Evolutionary conservation across 2,797 vertebrate species (phyloP), one percentile per base, ranked within the genome.

Genomic region (Florisuga fusca): DNA sequence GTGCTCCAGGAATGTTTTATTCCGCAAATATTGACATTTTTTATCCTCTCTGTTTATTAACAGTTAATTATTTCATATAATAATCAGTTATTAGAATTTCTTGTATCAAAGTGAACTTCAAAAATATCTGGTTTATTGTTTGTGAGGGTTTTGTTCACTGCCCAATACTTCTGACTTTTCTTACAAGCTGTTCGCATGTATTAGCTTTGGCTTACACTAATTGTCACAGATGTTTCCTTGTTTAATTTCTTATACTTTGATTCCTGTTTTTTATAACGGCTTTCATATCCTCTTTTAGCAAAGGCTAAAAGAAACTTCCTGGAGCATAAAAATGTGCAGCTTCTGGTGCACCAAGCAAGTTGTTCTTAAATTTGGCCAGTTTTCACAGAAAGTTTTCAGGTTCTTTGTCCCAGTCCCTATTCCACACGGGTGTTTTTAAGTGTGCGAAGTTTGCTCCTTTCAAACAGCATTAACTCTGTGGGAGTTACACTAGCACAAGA

Each of bases 251-350:
- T 95, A 80, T 41, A 87, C 62, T 91, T 89, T 86, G 89, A 95
- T 92, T 95, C 92, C 87, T 88, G 66, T 59, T 92, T 95, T 95
- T 91, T 89, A 36, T 59, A 89, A 61, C 78, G 72, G 64, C 82
- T 95, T 95, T 95, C 90, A 95, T 77, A 95, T 95, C 94, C 95
- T 93, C 92, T 91, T 94, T 93, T 54, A 95, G 81, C 38, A 48
- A 64, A 93, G 64, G 80, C 63, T 41, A 41, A 38, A 69, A 55
- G 86, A 88, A 86, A 81, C 82, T 91, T 93, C 84, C 89, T 63
- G 22, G 48, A 88, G 84, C 89, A 69, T 64, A 75, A 83, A 87
- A 90, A 76, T 43, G 15, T 69, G 54, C 74, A 81, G 79, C 79
- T 84, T 90, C 91, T 13, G 66, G 76, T 73, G 55, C 82, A 73